Base-by-base conservation (phyloP, 2,797 vertebrate genomes). In the Caiman crocodilus region DNA sequence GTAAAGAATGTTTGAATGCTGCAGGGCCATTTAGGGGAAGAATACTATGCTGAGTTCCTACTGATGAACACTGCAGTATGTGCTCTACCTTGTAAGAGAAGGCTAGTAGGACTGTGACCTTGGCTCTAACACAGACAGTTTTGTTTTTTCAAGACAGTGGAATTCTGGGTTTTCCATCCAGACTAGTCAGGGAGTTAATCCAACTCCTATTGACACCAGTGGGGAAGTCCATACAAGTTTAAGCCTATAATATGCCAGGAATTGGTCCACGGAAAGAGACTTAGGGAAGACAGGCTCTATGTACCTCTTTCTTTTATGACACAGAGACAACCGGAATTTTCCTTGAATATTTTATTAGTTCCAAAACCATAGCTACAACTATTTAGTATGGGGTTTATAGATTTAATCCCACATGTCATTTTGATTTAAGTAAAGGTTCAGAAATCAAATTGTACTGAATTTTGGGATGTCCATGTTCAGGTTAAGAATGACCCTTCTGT, bases 181-280 rank as follows among this genome's bases (percentile, higher is more conserved):
- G 4, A 17, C 32, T 11, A 69, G 32, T 20, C 30, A 18, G 5
- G 30, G 30, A 30, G 17, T 21, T 85, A 76, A 79, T 76, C 3
- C 23, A 78, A 2, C 3, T 4, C 0, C 1, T 4, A 5, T 13
- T 5, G 5, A 3, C 2, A 21, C 32, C 16, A 57, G 17, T 55
- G 26, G 42, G 12, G 2, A 20, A 61, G 2, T 21, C 16, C 30
- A 5, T 60, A 16, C 50, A 1, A 0, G 15, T 28, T 4, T n/a
- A 28, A 6, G 21, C 79, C 63, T 17, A n/a, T 67, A 74, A 9
- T 30, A 4, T 42, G 8, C 30, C 58, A 4, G 13, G 23, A 65
- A 28, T 32, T 75, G 64, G 57, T 84, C 64, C 0, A 32, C 5
- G 30, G 65, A 30, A 69, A 30, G 32, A 30, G 18, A 30, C 0